Evolutionary conservation across 2,113 vertebrate species (phyloP).

Genomic region (Lophura nycthemera): DNA sequence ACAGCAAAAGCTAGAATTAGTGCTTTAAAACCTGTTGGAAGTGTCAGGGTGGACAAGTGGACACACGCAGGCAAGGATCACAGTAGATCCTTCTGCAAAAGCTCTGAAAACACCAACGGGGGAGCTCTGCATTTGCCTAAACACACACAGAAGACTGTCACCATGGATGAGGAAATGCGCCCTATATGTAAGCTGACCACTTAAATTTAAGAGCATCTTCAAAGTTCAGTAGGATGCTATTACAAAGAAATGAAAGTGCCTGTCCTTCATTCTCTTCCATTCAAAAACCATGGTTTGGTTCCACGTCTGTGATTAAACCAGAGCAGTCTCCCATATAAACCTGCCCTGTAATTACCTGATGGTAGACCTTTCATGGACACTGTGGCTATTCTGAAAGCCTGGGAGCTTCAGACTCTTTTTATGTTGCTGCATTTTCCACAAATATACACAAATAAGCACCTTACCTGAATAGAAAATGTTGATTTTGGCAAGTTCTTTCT

Average conservation of each 20-base stretch:
- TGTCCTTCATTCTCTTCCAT: not conserved
- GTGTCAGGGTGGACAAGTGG: not conserved
- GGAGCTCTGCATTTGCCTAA: not conserved
- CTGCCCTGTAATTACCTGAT: not conserved
- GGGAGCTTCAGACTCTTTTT: not conserved
- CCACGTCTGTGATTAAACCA: not conserved
- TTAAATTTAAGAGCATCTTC: not conserved
- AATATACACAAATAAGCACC: conserved; percentile 46
- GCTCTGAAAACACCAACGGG: not conserved
- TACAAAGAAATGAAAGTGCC: not conserved
- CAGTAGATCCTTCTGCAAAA: not conserved
- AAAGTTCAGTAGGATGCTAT: not conserved
- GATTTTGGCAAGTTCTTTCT: conserved; percentile 99
- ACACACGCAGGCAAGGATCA: not conserved
- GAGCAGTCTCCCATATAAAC: not conserved
- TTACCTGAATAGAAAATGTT: conserved; percentile 99
- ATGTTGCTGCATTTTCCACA: not conserved
- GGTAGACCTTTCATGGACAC: not conserved
- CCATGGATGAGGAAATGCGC: not conserved
- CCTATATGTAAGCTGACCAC: not conserved
- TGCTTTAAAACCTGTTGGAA: not conserved
- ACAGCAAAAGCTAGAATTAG: not conserved
- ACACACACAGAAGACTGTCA: not conserved
- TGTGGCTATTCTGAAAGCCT: not conserved
- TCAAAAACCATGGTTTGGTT: not conserved